These are phyloP conservation scores for Silurus glanis DNA, from an alignment of 2,113 vertebrate species.

Conservation along the genomic window DNA sequence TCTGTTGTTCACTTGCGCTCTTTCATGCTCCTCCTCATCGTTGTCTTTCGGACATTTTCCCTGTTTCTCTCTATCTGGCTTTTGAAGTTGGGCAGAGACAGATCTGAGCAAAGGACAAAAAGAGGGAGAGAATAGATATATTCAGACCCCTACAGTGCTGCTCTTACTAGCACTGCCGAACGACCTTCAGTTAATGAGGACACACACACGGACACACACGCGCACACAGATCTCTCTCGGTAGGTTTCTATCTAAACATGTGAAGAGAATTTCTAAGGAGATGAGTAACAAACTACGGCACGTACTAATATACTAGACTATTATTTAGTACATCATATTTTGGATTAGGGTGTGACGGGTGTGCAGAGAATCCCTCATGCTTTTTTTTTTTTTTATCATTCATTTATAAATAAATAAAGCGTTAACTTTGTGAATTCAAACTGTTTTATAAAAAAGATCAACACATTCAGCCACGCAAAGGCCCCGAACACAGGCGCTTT, in stretches of 20 bases:
- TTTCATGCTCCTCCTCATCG: not conserved
- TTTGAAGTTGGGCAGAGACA: not conserved
- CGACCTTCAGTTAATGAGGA: constrained; percentile 27
- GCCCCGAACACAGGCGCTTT: not conserved
- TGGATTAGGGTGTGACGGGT: not conserved
- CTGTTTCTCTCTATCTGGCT: not conserved
- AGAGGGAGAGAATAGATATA: constrained; percentile 3
- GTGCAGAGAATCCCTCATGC: not conserved
- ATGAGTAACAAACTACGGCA: not conserved
- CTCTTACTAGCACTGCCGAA: constrained; percentile 6
- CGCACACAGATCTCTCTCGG: not conserved
- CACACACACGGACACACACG: not conserved
- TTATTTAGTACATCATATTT: not conserved
- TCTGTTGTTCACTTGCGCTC: not conserved
- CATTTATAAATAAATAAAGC: not conserved
- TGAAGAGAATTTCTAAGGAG: not conserved
- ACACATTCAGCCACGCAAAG: not conserved
- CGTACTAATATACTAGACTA: not conserved
- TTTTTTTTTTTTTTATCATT: not conserved
- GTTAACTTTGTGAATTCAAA: not conserved
- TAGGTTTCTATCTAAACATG: constrained; percentile 5
- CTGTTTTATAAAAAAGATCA: too few species aligned
- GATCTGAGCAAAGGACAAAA: not conserved
- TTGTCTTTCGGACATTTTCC: not conserved
- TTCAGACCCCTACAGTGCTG: constrained; percentile 24